phyloP scores from a whole-genome alignment of 92 coral and sea anemone genomes.

The Heliopora coerulea region DNA sequence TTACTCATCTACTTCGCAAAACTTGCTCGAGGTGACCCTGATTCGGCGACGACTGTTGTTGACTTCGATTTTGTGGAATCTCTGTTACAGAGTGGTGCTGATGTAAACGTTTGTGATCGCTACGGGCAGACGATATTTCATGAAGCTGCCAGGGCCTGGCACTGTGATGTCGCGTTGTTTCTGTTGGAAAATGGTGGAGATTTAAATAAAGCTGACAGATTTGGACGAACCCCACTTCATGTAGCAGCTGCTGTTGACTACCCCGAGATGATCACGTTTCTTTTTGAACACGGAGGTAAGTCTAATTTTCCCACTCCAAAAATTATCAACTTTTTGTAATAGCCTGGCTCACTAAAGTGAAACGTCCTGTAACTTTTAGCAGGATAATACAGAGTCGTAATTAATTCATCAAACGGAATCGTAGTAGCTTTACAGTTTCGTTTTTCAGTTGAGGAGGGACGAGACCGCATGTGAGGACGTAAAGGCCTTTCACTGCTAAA shows the following conservation, averaged over 20 bases:
- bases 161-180: constrained; percentile 89
- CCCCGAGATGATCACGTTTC: constrained; percentile 92
- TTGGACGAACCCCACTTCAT: constrained; percentile 87
- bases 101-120: constrained; percentile 81
- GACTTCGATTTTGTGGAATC: constrained; percentile 82
- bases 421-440: no score
- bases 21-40: constrained; percentile 71
- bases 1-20: constrained; percentile 91
- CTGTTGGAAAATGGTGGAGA: constrained; percentile 85
- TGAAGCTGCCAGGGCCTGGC: constrained; percentile 97
- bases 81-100: constrained; percentile 75
- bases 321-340: no score
- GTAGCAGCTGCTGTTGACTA: constrained; percentile 97
- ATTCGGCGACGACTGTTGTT: constrained; percentile 61
- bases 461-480: no score
- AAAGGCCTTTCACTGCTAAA: no score
- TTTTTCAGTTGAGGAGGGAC: no score
- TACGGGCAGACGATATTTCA: constrained; percentile 91
- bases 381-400: no score
- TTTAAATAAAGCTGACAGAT: constrained; percentile 74
- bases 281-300: constrained; percentile 73
- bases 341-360: no score
- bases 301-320: no score
- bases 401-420: no score
- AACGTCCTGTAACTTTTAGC: no score